Evolutionary conservation across 2,888 invertebrate genomes (phyloP), one percentile per base, ranked within the genome.

Genomic region (Cataglyphis livida): DNA sequence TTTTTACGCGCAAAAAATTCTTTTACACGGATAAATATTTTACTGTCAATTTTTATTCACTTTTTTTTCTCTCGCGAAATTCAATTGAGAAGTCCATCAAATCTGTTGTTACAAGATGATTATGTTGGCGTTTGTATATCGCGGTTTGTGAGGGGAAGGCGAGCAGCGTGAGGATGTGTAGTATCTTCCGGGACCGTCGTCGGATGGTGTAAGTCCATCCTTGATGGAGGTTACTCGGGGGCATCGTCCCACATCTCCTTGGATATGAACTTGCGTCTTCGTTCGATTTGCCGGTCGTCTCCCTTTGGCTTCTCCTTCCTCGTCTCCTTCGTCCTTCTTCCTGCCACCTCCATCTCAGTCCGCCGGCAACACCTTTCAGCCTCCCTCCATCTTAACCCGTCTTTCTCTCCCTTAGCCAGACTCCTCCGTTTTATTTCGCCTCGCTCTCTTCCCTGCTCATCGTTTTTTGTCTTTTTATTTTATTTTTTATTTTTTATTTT

Each of bases 201-300:
- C 86, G 90, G 91, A 91, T 92, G 91, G 89, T 93, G 91, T 89
- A 89, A 93, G 92, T 93, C 92, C 94, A 94, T 93, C 93, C 94
- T 93, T 94, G 93, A 94, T 94, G 93, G 93, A 94, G 94, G 94
- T 94, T 94, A 94, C 93, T 94, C 83, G 89, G 84, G 94, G 93
- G 86, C 94, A 93, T 94, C 94, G 94, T 94, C 93, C 94, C 92
- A 94, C 93, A 94, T 94, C 93, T 93, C 90, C 92, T 90, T 92
- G 89, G 90, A 93, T 92, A 92, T 92, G 92, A 93, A 93, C 93
- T 92, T 92, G 92, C 86, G 91, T 93, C 93, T 92, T 92, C 92
- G 90, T 93, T 92, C 90, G 90, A 89, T 86, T 89, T 88, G 90
- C 85, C 88, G 84, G 85, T 84, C 89, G 83, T 87, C 87, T 88